Conservation (phyloP, 1,140 invertebrate genomes). For the Drosophila sp. region DNA sequence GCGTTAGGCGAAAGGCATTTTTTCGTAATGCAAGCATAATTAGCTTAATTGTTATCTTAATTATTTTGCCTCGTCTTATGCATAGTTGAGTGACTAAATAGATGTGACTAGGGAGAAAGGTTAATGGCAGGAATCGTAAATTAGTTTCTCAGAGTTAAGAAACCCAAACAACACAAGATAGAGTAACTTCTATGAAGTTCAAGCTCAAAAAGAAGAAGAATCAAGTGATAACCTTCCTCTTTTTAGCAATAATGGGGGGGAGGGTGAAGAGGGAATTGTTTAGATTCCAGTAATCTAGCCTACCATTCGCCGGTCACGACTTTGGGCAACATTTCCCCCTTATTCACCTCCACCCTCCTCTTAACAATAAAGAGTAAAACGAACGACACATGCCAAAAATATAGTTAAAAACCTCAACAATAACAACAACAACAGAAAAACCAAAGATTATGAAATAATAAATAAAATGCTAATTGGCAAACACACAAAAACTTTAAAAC, state of each 20-base stretch:
- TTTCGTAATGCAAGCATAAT: constrained; percentile 45
- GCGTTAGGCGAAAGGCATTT: constrained; percentile 24
- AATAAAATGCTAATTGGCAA: constrained; percentile 64
- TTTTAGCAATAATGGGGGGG: no score
- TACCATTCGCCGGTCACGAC: neutral
- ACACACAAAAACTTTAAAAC: constrained; percentile 50
- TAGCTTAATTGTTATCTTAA: constrained; percentile 54
- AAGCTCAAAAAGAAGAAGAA: neutral
- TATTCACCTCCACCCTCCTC: neutral
- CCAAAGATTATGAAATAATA: constrained; percentile 49
- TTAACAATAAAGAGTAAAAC: constrained; percentile 2
- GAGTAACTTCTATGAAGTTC: neutral
- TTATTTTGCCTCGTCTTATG: constrained; percentile 35
- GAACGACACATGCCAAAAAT: constrained; percentile 37
- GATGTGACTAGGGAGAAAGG: constrained; percentile 18
- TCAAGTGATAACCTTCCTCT: neutral
- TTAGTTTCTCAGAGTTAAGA: neutral
- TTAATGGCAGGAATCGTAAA: constrained; percentile 5
- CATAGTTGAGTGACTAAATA: constrained; percentile 28
- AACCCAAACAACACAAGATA: neutral
- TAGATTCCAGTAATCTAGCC: neutral
- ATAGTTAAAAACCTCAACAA: neutral
- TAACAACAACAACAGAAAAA: neutral
- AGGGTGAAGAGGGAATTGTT: neutral
- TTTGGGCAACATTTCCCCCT: neutral